Percentiles rank a stretch among this genome's conserved stretches.
phyloP scores from a whole-genome alignment of 53 echinoderm and acorn worm species.

The Arbacia lixula region DNA sequence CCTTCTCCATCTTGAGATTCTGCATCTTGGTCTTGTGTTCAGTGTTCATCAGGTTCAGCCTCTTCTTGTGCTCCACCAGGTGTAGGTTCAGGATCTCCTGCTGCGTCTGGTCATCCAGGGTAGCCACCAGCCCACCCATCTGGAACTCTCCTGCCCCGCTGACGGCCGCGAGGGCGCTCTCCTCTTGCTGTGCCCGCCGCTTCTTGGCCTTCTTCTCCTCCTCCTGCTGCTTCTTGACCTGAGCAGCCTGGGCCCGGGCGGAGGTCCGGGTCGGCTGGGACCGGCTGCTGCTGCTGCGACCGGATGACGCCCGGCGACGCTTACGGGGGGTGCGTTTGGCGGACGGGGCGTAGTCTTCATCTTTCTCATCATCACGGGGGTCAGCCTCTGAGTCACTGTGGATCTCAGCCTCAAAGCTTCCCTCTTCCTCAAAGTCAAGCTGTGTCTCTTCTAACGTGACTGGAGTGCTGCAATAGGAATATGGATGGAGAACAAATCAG shows the following conservation, averaged over 20 bases:
- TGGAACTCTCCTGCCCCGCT: neutral
- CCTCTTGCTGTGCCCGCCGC: neutral
- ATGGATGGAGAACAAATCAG: no score
- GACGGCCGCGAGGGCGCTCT: neutral
- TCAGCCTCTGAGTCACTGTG: constrained; percentile 8
- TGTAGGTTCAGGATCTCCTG: constrained; percentile 43
- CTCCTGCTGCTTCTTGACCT: constrained; percentile 14
- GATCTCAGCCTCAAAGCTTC: neutral
- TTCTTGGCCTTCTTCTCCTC: constrained; percentile 5
- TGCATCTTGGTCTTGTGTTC: constrained; percentile 48
- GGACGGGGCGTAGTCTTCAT: constrained; percentile 37
- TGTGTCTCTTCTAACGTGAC: constrained; percentile 6
- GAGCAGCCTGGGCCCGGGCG: constrained; percentile 32
- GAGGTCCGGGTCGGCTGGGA: constrained; percentile 8
- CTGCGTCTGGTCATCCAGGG: constrained; percentile 7
- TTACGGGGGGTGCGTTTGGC: neutral
- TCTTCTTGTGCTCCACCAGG: constrained; percentile 29
- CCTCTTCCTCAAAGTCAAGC: constrained; percentile 13
- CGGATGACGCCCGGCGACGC: constrained; percentile 19
- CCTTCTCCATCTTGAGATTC: constrained; percentile 26
- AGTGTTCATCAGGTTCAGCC: constrained; percentile 22
- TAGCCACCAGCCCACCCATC: neutral
- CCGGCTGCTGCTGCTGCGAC: neutral
- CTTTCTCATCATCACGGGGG: constrained; percentile 21
- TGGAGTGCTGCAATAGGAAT: neutral